Conservation (phyloP, 1,140 invertebrate species). For the Spodoptera litura region DNA sequence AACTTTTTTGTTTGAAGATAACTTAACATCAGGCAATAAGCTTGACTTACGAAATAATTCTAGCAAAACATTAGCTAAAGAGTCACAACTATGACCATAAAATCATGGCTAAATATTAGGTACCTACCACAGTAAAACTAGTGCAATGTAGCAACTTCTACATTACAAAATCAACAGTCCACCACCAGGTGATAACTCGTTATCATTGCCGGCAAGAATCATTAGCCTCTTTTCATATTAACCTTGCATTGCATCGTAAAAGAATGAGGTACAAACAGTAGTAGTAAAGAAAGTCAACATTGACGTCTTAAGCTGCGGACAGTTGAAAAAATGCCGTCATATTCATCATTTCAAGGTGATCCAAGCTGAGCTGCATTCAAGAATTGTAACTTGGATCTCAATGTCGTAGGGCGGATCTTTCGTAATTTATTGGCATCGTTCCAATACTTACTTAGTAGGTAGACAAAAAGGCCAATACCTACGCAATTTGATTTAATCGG, state of each 20-base stretch:
- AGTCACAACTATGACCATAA: too few species aligned
- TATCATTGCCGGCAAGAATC: constrained; percentile 2
- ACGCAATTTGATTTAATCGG: neutral
- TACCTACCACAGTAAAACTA: neutral
- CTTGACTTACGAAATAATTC: too few species aligned
- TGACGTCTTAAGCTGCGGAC: too few species aligned
- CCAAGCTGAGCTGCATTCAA: too few species aligned
- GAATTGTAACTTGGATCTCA: neutral
- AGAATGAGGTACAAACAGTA: too few species aligned
- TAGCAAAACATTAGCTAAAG: too few species aligned
- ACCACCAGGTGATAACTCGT: constrained; percentile 9
- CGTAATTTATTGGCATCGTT: constrained; percentile 2
- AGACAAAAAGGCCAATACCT: neutral
- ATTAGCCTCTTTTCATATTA: constrained; percentile 15
- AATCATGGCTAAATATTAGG: too few species aligned
- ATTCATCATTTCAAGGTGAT: too few species aligned
- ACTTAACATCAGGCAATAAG: too few species aligned
- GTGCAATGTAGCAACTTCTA: neutral
- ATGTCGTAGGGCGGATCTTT: neutral
- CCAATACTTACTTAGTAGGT: neutral
- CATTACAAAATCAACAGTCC: neutral
- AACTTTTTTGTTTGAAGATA: too few species aligned
- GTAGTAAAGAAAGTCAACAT: too few species aligned
- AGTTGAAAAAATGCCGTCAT: too few species aligned
- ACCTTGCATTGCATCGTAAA: neutral